These are phyloP conservation scores for Tipula confusa DNA, from an alignment of 2,888 invertebrate genomes.

Conservation along the genomic window DNA sequence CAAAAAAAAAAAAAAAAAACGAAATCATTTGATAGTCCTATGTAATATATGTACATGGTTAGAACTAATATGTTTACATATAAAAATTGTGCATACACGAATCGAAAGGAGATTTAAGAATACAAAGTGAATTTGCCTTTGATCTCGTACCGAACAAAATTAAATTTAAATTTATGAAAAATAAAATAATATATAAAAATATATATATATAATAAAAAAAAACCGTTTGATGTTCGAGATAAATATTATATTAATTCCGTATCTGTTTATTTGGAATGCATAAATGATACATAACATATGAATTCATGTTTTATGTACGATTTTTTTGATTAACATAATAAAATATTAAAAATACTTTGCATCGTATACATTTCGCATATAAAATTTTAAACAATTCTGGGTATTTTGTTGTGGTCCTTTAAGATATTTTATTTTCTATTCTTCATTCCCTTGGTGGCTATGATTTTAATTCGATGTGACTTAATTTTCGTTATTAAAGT, in stretches of 20 bases:
- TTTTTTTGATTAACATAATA: neutral
- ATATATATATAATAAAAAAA: too few species aligned
- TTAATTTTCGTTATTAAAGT: neutral
- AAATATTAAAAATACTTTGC: neutral
- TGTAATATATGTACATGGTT: too few species aligned
- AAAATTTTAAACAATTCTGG: neutral
- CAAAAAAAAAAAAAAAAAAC: too few species aligned
- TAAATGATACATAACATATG: neutral
- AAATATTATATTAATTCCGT: constrained; percentile 5
- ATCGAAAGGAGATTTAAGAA: neutral
- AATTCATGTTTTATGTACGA: neutral
- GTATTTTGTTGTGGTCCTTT: neutral
- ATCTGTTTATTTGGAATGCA: constrained; percentile 16
- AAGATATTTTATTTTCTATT: neutral
- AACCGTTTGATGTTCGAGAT: neutral
- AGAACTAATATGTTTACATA: neutral
- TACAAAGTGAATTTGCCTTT: neutral
- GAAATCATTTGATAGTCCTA: too few species aligned
- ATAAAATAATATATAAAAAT: neutral
- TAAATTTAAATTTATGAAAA: constrained; percentile 25
- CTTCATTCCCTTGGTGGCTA: too few species aligned
- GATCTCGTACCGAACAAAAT: neutral
- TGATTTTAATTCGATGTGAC: neutral
- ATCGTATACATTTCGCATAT: neutral
- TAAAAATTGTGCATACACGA: neutral